Percentiles rank a stretch among this genome's conserved stretches.
These are phyloP conservation scores for Ascaphus truei DNA, from an alignment of 2,113 vertebrate species.

Conservation along the genomic window DNA sequence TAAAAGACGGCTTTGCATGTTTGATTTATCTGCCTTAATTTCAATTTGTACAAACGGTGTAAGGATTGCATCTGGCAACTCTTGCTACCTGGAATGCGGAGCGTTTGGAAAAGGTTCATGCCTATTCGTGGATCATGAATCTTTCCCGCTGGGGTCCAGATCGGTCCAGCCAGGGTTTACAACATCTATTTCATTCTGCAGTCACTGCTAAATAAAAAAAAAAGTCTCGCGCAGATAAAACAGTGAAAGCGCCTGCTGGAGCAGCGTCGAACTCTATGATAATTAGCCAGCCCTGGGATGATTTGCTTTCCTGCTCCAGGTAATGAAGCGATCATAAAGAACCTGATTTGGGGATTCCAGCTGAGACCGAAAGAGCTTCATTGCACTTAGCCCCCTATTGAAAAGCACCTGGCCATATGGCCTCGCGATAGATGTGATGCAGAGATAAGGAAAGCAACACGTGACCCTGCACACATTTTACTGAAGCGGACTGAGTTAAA, in stretches of 20 bases:
- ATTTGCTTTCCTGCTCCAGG: neutral
- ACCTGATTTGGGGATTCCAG: conserved; percentile 3
- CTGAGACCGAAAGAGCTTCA: conserved; percentile 21
- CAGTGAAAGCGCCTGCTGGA: neutral
- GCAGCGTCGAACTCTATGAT: neutral
- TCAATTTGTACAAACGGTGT: no score
- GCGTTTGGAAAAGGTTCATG: no score
- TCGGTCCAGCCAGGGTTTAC: no score
- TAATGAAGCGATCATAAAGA: neutral
- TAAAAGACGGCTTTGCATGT: no score
- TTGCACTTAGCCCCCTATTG: conserved; percentile 15
- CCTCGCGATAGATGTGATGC: neutral
- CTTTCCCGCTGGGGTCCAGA: no score
- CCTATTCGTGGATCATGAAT: no score
- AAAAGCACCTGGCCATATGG: conserved; percentile 1
- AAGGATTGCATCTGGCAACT: no score
- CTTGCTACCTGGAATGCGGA: no score
- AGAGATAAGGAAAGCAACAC: neutral
- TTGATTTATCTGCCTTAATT: no score
- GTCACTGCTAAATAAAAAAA: no score
- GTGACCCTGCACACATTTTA: neutral
- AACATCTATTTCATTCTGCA: no score
- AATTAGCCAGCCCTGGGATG: neutral
- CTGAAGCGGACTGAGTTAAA: no score
- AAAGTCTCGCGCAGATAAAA: neutral